Conservation (phyloP, 2,888 invertebrate species). For the Caenorhabditis angaria region DNA sequence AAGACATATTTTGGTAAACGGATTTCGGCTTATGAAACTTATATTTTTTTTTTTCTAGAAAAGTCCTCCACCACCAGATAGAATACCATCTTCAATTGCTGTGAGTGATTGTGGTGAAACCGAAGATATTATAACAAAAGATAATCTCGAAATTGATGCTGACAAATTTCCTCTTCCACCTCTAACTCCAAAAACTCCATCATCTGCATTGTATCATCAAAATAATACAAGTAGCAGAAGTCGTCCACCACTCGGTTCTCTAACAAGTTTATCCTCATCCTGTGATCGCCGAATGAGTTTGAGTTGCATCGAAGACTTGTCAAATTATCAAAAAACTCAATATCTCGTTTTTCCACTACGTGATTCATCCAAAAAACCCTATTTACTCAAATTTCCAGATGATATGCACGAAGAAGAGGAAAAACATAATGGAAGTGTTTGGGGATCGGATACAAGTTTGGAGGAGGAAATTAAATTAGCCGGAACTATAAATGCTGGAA, state of each 20-base stretch:
- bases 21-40: no score
- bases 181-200: slow-evolving; percentile 14
- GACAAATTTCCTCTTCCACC: slow-evolving; percentile 21
- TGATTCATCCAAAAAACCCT: slow-evolving; percentile 55
- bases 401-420: slow-evolving; percentile 53
- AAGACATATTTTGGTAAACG: slow-evolving; percentile 15
- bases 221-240: no score
- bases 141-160: slow-evolving; percentile 17
- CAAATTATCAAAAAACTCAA: slow-evolving; percentile 58
- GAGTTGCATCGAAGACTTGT: slow-evolving; percentile 55
- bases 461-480: slow-evolving; percentile 63
- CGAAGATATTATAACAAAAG: slow-evolving; percentile 10
- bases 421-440: slow-evolving; percentile 49
- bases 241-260: slow-evolving; percentile 11
- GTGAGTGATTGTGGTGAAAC: slow-evolving; percentile 20
- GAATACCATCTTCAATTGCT: slow-evolving; percentile 19
- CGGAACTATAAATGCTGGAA: slow-evolving; percentile 48
- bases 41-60: slow-evolving; percentile 19
- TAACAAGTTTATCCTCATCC: slow-evolving; percentile 34
- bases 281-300: slow-evolving; percentile 50
- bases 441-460: slow-evolving; percentile 64
- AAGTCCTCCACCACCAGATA: slow-evolving; percentile 38
- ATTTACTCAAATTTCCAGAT: slow-evolving; percentile 58
- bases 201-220: no score
- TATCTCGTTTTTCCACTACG: slow-evolving; percentile 61